phyloP scores from a whole-genome alignment of 2,888 invertebrate genomes.

The Mantis religiosa region DNA sequence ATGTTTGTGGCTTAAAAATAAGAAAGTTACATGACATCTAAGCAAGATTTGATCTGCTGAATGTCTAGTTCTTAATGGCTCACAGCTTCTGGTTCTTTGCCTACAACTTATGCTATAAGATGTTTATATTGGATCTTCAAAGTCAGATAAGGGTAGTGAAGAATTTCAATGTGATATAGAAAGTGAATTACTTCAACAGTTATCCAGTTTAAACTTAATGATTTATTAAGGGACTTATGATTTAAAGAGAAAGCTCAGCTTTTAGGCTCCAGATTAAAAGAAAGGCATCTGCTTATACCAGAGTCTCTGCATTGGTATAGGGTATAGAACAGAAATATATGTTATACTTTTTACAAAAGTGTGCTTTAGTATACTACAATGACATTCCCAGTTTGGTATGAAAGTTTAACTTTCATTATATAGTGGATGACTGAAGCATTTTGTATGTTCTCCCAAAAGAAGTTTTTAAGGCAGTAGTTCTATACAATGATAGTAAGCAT shows the following conservation, averaged over 20 bases:
- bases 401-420: too few relatives aligned
- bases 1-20: conserved; percentile 29
- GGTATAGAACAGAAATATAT: background rate
- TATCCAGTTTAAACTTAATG: background rate
- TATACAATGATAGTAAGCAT: background rate
- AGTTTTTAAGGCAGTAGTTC: background rate
- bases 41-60: conserved; percentile 28
- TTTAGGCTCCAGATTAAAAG: background rate
- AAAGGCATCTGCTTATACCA: background rate
- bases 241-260: background rate
- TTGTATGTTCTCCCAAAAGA: background rate
- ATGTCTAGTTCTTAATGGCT: conserved; percentile 25
- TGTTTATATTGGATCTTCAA: background rate
- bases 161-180: background rate
- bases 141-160: background rate
- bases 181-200: background rate
- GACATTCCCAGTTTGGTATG: too few relatives aligned
- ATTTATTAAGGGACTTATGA: background rate
- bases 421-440: too few relatives aligned
- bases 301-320: background rate
- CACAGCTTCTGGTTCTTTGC: conserved; percentile 21
- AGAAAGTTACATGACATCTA: background rate
- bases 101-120: background rate
- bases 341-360: too few relatives aligned
- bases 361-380: too few relatives aligned